Conservation (phyloP, 2,888 invertebrate genomes). For the Amphipyra tragopoginis region DNA sequence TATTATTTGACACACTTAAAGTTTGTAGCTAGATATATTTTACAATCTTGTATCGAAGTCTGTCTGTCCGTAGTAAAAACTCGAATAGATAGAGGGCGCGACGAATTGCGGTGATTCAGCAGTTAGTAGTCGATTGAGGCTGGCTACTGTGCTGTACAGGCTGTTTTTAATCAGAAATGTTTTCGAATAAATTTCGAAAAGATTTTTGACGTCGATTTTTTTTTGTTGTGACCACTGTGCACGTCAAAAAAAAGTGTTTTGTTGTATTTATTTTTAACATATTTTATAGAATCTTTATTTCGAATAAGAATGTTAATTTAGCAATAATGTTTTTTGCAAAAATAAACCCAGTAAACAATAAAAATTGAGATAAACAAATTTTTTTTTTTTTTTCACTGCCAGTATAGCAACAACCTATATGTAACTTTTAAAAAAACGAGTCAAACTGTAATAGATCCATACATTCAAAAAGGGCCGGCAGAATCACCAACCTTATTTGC, state of each 20-base stretch:
- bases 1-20: slow-evolving; percentile 53
- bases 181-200: background rate
- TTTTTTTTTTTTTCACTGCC: too few species aligned
- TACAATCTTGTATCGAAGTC: slow-evolving; percentile 58
- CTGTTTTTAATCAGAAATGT: slow-evolving; percentile 48
- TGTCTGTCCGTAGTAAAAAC: slow-evolving; percentile 74
- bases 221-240: background rate
- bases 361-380: too few species aligned
- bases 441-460: slow-evolving; percentile 84
- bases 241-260: too few species aligned
- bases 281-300: too few species aligned
- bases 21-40: slow-evolving; percentile 49
- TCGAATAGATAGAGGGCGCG: slow-evolving; percentile 79
- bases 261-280: too few species aligned
- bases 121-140: slow-evolving; percentile 78
- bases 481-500: slow-evolving; percentile 46
- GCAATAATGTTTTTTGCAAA: too few species aligned
- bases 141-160: slow-evolving; percentile 75
- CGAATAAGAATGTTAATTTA: too few species aligned
- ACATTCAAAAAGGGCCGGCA: slow-evolving; percentile 80
- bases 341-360: too few species aligned
- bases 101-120: slow-evolving; percentile 86
- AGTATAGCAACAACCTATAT: slow-evolving; percentile 72
- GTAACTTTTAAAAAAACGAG: slow-evolving; percentile 65
- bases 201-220: slow-evolving; percentile 2